Evolutionary conservation across 2,113 vertebrate species (phyloP), one percentile per base, ranked within the genome.

Genomic region (Diadophis punctatus): DNA sequence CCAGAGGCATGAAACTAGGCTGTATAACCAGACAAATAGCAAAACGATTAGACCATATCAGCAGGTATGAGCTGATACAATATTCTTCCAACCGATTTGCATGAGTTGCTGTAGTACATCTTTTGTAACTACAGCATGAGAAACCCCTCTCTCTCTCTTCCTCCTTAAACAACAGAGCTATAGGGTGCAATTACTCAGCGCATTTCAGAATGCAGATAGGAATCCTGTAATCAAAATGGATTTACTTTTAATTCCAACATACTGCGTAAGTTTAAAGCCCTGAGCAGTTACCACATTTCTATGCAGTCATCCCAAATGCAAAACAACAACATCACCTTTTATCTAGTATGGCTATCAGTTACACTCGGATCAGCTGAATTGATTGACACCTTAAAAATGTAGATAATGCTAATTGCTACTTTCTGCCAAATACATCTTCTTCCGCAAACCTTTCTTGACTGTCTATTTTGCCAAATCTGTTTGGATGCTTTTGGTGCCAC

Each of bases 401-500:
- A 43, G 27, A 25, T 49, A 14, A 20, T 4, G 68, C 93, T 0
- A 0, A 48, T 90, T 1, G 0, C 51, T 85, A 46, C 94, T 16
- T 43, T 92, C 20, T 87, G 87, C 92, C 93, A 89, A 92, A 92
- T 88, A 86, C 23, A 6, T 55, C 48, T 90, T 86, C 80, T 9
- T 3, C 49, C 25, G 20, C 30, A 87, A 68, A 10, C 9, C 55
- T n/a, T 46, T 87, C 34, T 90, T 80, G 58, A 34, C n/a, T 53
- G 1, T 1, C 1, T 90, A 18, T 20, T 48, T 85, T 89, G 80
- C 6, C 10, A 86, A 86, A 11, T 63, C 87, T 85, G 22, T 58
- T 93, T 94, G 58, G 92, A 93, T 89, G 93, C 95, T 91, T 90
- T 12, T 95, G 68, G 2, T 91, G 30, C 53, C 48, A 56, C 90